phyloP scores from a whole-genome alignment of 2,797 vertebrate species.

The Rhadinocentrus ornatus region DNA sequence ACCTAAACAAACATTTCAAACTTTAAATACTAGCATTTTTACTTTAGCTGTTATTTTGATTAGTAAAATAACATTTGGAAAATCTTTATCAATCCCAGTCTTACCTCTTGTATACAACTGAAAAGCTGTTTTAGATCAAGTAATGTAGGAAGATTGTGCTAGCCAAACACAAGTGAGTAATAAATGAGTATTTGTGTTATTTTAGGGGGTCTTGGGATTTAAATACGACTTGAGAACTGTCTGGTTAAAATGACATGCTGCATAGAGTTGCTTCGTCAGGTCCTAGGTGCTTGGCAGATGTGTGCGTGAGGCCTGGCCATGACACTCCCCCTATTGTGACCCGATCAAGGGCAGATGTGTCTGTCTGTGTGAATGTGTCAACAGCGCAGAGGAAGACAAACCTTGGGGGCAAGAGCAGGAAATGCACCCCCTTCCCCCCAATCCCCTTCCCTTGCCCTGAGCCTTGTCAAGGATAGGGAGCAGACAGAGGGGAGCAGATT shows the following conservation, averaged over 20 bases:
- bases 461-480: constrained; percentile 51
- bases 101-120: too few species aligned
- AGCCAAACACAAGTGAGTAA: background rate
- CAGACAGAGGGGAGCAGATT: constrained; percentile 67
- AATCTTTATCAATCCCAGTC: too few species aligned
- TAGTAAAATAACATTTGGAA: too few species aligned
- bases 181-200: background rate
- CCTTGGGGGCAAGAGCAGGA: constrained; percentile 53
- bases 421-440: constrained; percentile 21
- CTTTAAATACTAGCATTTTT: background rate
- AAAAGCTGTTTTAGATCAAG: background rate
- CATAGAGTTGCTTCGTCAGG: constrained; percentile 55
- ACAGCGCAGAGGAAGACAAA: constrained; percentile 41
- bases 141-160: background rate
- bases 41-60: background rate
- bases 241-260: constrained; percentile 28
- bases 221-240: constrained; percentile 25
- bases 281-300: constrained; percentile 58
- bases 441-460: constrained; percentile 5
- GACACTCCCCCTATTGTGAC: constrained; percentile 69
- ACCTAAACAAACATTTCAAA: background rate
- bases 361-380: constrained; percentile 46
- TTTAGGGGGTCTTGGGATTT: constrained; percentile 9
- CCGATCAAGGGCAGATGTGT: constrained; percentile 58
- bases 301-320: constrained; percentile 33